Base-by-base conservation (phyloP, 1,140 invertebrate species). In the Oryctes rhinoceros region DNA sequence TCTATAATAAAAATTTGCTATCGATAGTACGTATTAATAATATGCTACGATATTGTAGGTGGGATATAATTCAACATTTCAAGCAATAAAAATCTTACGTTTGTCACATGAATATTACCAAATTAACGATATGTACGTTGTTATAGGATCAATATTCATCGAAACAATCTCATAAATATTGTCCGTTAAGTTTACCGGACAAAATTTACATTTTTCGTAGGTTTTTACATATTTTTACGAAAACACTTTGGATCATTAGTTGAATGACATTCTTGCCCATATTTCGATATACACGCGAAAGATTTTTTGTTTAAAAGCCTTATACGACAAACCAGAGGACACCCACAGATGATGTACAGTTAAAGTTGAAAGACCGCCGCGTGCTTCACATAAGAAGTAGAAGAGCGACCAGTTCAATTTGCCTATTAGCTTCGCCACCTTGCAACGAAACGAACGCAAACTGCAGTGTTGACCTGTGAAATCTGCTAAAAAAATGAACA, bases 341-440 rank as follows among this genome's bases (percentile, higher is more conserved):
- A 67, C 65, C 65, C 20, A 67, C 65, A 67, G 65, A 67, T 67
- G 65, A 67, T 24, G 65, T 67, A 67, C 65, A 67, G 65, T 67
- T 67, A 67, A 67, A 35, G 65, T 67, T 67, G 65, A 67, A 67
- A 24, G 65, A 67, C 65, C 65, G 20, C 10, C 18, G 30, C 65
- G 6, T 35, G 18, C 24, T 67, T 67, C 65, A 30, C 30, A 67
- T 67, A 67, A 67, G 65, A 67, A 13, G 20, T 35, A 10, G 20
- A 67, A 24, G 20, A 67, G 10, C 65, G 30, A 35, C 18, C 18
- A 67, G 53, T 67, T 18, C 65, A 35, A 67, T 67, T 67, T 67
- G 30, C 30, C 2, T 67, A 67, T 67, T 67, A n/a, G 20, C 18
- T 24, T 30, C 65, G 18, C 6, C 53, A 18, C 7, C 20, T 62